Evolutionary conservation across 2,113 vertebrate genomes (phyloP).

Genomic region (Pygoscelis antarcticus): DNA sequence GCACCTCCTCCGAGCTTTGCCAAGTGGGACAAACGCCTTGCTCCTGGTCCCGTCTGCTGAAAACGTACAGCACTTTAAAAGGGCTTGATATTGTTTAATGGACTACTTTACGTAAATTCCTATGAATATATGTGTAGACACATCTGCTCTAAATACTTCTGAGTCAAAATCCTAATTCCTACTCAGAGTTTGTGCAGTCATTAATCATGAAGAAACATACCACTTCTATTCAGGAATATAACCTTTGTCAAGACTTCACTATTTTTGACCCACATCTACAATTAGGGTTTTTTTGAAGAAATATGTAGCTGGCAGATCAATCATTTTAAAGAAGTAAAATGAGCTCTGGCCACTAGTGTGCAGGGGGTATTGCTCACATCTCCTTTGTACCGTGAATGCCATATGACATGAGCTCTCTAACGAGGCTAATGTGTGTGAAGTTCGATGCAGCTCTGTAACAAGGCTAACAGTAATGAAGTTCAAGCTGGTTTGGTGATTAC

Average conservation of each 20-base stretch:
- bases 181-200: neutral
- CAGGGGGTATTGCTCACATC: neutral
- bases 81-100: neutral
- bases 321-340: neutral
- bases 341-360: neutral
- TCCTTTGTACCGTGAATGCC: neutral
- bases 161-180: neutral
- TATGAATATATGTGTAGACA: neutral
- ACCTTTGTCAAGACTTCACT: neutral
- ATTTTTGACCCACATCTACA: neutral
- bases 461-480: neutral
- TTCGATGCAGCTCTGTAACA: neutral
- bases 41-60: neutral
- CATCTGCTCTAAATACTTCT: neutral
- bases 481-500: neutral
- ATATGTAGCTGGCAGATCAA: neutral
- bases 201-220: neutral
- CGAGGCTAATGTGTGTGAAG: rapidly evolving
- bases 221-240: neutral
- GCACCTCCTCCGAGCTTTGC: neutral
- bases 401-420: neutral
- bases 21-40: neutral
- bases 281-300: neutral
- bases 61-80: neutral
- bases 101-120: neutral